phyloP scores from a whole-genome alignment of 2,888 invertebrate species.

The Cyclophora punctaria region DNA sequence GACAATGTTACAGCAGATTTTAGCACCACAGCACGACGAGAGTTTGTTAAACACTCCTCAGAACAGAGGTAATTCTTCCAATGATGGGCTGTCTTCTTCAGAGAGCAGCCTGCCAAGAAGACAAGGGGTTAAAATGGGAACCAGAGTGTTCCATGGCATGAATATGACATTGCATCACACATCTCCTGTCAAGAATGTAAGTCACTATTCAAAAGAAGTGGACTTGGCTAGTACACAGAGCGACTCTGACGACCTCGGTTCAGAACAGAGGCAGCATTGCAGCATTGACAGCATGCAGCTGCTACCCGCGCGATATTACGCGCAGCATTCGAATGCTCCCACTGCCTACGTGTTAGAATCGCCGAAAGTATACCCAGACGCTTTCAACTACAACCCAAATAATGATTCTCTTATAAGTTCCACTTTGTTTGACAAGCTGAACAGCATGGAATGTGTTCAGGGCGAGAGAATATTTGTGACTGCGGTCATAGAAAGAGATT shows the following conservation, averaged over 20 bases:
- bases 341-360: slow-evolving; percentile 71
- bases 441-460: slow-evolving; percentile 80
- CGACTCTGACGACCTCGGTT: slow-evolving; percentile 65
- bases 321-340: slow-evolving; percentile 40
- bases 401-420: slow-evolving; percentile 75
- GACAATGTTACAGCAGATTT: slow-evolving; percentile 51
- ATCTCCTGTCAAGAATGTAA: slow-evolving; percentile 34
- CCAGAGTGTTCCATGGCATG: slow-evolving; percentile 77
- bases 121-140: slow-evolving; percentile 84
- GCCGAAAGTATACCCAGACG: slow-evolving; percentile 66
- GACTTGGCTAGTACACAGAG: slow-evolving; percentile 60
- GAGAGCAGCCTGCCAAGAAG: slow-evolving; percentile 73
- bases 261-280: slow-evolving; percentile 66
- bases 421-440: slow-evolving; percentile 81
- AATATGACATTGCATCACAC: slow-evolving; percentile 41
- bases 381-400: slow-evolving; percentile 55
- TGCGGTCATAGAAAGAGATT: slow-evolving; percentile 76
- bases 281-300: slow-evolving; percentile 68
- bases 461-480: slow-evolving; percentile 81
- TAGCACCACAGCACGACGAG: slow-evolving; percentile 51
- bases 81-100: slow-evolving; percentile 65
- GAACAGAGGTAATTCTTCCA: slow-evolving; percentile 52
- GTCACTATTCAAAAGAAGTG: slow-evolving; percentile 45
- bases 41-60: slow-evolving; percentile 29
- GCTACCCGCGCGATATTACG: slow-evolving; percentile 63